Base-by-base conservation (phyloP, 2,113 vertebrate species). In the Pogonocichla stellata region DNA sequence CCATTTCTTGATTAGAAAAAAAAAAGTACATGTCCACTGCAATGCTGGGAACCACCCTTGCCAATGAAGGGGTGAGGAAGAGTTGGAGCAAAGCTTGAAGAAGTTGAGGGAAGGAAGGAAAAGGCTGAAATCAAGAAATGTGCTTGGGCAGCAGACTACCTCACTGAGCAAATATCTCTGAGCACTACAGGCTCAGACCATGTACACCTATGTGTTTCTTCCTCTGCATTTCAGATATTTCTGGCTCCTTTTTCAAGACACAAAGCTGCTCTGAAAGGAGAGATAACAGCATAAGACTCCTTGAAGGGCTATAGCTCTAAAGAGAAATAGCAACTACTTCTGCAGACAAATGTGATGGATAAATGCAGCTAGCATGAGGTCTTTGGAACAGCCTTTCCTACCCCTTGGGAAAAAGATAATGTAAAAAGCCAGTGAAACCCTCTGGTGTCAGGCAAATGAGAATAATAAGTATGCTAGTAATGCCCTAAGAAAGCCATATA, bases 321-420 rank as follows among this genome's bases (percentile, higher is more conserved):
- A 82, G 18, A 95, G 65, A 77, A 88, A 92, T 38, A 83, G 33
- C 36, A 78, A 47, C 48, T 88, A 48, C 12, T 74, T 88, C 72
- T 94, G 53, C 50, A 87, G 67, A 31, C 29, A 58, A 88, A 86
- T 1, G 8, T 94, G 87, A 94, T 34, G 20, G 57, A 92, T 92
- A 89, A 90, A 66, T 48, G 50, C 47, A 77, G 34, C 70, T 33
- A 80, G 66, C 15, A 34, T n/a, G 6, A 19, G 11, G 29, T 36
- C 71, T 85, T 91, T 80, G 67, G 43, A 95, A 86, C 61, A 47
- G 78, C 19, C 40, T 83, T 95, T 74, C 69, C 53, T 64, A 50
- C 8, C 50, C 11, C 22, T 57, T 45, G 60, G 51, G 62, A 50
- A 62, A 92, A 94, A 64, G 12, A 40, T 28, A 86, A 67, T 31